Percentiles rank a stretch among this genome's conserved stretches.
phyloP scores from a whole-genome alignment of 2,113 vertebrate species.

The Columbina picui region DNA sequence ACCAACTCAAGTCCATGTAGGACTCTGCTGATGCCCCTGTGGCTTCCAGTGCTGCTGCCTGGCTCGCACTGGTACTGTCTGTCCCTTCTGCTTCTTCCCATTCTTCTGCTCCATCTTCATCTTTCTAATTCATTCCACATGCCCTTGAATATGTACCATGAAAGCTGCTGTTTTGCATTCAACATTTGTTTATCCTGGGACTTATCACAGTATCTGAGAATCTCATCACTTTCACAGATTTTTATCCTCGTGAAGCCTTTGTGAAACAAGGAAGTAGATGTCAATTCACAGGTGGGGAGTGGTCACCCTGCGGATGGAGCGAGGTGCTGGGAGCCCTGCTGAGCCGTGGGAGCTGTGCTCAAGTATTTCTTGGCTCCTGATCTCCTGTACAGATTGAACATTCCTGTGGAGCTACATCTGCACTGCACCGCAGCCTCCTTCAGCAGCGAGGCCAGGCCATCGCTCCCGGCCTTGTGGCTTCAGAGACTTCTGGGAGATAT shows the following conservation, averaged over 20 bases:
- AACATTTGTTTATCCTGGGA: constrained; percentile 65
- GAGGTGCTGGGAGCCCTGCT: constrained; percentile 27
- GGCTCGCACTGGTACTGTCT: neutral
- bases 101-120: constrained; percentile 38
- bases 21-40: neutral
- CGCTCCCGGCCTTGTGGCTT: neutral
- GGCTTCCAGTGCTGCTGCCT: neutral
- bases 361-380: constrained; percentile 57
- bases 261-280: constrained; percentile 59
- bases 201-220: constrained; percentile 59
- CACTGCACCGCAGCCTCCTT: neutral
- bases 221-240: constrained; percentile 67
- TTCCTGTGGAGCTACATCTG: constrained; percentile 47
- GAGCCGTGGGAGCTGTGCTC: constrained; percentile 55
- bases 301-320: constrained; percentile 36
- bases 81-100: neutral
- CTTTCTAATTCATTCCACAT: constrained; percentile 65
- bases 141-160: constrained; percentile 59
- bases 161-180: constrained; percentile 62
- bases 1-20: neutral
- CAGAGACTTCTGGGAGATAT: neutral
- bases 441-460: neutral
- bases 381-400: constrained; percentile 45
- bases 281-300: constrained; percentile 48
- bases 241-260: constrained; percentile 59